phyloP scores from a whole-genome alignment of 2,888 invertebrate species.

The Anticlea derivata region DNA sequence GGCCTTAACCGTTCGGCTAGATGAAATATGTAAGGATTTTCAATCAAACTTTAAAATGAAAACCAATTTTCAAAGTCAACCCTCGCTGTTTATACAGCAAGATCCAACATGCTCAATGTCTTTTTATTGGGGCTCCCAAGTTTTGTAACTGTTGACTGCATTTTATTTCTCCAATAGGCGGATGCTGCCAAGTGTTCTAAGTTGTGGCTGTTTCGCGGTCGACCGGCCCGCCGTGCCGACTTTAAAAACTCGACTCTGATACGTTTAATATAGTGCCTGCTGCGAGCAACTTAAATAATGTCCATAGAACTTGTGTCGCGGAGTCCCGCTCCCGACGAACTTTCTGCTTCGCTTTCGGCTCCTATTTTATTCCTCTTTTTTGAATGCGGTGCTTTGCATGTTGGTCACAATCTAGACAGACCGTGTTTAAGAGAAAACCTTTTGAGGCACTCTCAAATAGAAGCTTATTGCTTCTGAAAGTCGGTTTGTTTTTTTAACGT shows the following conservation, averaged over 20 bases:
- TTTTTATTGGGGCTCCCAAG: slow-evolving; percentile 36
- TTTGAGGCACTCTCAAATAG: slow-evolving; percentile 67
- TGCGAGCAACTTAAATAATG: slow-evolving; percentile 73
- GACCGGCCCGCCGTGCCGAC: slow-evolving; percentile 68
- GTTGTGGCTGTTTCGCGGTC: slow-evolving; percentile 68
- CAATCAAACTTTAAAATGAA: slow-evolving; percentile 42
- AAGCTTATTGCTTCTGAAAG: slow-evolving; percentile 66
- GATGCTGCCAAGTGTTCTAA: slow-evolving; percentile 69
- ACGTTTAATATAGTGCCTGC: slow-evolving; percentile 71
- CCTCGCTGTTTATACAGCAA: slow-evolving; percentile 24
- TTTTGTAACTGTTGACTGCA: slow-evolving; percentile 69
- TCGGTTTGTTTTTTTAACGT: slow-evolving; percentile 63
- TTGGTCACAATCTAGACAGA: slow-evolving; percentile 63
- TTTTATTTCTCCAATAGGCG: slow-evolving; percentile 74
- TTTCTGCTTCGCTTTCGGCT: slow-evolving; percentile 69
- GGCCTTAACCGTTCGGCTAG: slow-evolving; percentile 42
- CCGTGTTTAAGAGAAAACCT: slow-evolving; percentile 67
- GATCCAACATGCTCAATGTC: slow-evolving; percentile 32
- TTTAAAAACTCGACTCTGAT: slow-evolving; percentile 72
- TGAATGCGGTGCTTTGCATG: slow-evolving; percentile 68
- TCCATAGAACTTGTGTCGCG: slow-evolving; percentile 70
- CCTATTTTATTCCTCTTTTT: slow-evolving; percentile 68
- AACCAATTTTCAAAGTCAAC: slow-evolving; percentile 26
- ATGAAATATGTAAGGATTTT: slow-evolving; percentile 51
- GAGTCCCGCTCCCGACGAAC: slow-evolving; percentile 60